Conservation (phyloP, 1,140 invertebrate species). For the Episyrphus balteatus region DNA sequence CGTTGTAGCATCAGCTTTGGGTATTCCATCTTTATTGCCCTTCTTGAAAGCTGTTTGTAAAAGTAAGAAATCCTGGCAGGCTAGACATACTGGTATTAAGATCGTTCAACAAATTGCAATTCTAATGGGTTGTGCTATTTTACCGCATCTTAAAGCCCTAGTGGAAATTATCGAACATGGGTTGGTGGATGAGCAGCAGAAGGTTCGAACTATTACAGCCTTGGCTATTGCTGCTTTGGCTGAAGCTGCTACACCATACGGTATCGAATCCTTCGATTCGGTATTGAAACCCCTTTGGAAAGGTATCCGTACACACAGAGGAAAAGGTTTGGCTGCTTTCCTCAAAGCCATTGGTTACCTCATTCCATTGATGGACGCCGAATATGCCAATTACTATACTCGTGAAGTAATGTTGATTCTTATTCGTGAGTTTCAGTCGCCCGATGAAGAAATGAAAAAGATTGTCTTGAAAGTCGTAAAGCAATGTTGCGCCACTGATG, state of each 20-base stretch:
- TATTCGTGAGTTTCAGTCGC: slow-evolving; percentile 98
- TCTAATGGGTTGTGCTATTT: slow-evolving; percentile 98
- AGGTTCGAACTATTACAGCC: slow-evolving; percentile 94
- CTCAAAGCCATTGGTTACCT: slow-evolving; percentile 98
- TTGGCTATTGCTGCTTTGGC: slow-evolving; percentile 94
- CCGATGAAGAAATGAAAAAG: slow-evolving; percentile 99
- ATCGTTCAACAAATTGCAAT: slow-evolving; percentile 99
- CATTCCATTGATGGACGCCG: slow-evolving; percentile 99
- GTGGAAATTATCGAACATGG: slow-evolving; percentile 99
- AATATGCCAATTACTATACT: slow-evolving; percentile 99
- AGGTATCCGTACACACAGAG: slow-evolving; percentile 94
- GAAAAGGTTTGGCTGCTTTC: slow-evolving; percentile 97
- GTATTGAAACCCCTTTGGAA: slow-evolving; percentile 99
- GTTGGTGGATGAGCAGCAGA: slow-evolving; percentile 76
- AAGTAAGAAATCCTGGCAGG: slow-evolving; percentile 99
- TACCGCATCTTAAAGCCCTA: slow-evolving; percentile 94
- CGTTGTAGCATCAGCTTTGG: slow-evolving; percentile 95
- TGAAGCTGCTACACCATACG: slow-evolving; percentile 97
- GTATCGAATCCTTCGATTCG: slow-evolving; percentile 99
- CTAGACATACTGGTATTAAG: slow-evolving; percentile 98
- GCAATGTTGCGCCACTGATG: slow-evolving; percentile 99
- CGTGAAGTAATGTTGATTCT: slow-evolving; percentile 99
- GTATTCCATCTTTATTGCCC: slow-evolving; percentile 94
- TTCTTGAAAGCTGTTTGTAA: slow-evolving; percentile 99
- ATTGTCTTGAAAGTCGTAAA: slow-evolving; percentile 99